Base-by-base conservation (phyloP, 2,888 invertebrate species). In the Drosophila formosana region DNA sequence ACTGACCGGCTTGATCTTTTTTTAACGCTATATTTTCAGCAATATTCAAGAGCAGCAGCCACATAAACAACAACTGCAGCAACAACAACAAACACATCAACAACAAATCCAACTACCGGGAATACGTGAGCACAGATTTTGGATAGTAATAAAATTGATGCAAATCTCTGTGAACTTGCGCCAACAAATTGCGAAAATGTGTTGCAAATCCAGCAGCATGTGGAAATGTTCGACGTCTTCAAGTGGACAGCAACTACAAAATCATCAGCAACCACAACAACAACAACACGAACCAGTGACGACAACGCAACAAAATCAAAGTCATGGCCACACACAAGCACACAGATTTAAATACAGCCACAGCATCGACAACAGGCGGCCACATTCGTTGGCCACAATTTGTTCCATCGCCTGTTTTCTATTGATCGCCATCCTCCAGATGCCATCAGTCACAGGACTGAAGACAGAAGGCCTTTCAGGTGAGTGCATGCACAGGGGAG, bases 121-220 rank as follows among this genome's bases (percentile, higher is more conserved):
- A 57, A 71, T 55, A 60, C 28, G 57, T 53, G 25, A 71, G 53
- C 18, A n/a, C 7, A 39, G 43, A 41, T 52, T 57, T n/a, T 64
- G n/a, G 34, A 52, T 53, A 61, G 50, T 67, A 46, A 64, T 66
- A 11, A 82, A 75, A 67, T 63, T 73, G 53, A 61, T 79, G 82
- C 80, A 72, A 66, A 88, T 82, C 86, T 80, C 84, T 67, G 80
- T 79, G 86, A 80, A 78, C 63, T 66, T 58, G 66, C 60, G 67
- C 61, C 78, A 73, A 75, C 68, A 79, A 65, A 70, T 67, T 67
- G 74, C 72, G 71, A 83, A 83, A 83, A 89, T 83, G 83, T 83
- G 89, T 83, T 83, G 84, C 83, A 87, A 83, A 89, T 75, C 87
- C 23, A 72, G 63, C 64, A 68, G 84, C 73, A 78, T 76, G 88